phyloP scores from a whole-genome alignment of 2,797 vertebrate species.

The Adelosebastes latens region DNA sequence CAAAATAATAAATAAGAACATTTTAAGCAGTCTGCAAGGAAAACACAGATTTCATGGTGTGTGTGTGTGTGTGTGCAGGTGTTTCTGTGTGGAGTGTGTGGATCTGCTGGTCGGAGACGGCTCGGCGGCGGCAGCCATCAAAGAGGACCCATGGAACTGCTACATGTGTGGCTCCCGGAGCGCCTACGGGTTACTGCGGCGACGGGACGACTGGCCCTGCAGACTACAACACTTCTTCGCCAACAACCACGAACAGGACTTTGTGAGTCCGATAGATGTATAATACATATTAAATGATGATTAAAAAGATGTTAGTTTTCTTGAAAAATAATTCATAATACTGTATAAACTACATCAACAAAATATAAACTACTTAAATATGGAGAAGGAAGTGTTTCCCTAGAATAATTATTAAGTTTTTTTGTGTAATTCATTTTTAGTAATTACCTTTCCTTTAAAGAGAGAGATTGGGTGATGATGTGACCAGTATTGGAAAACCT shows the following conservation, averaged over 20 bases:
- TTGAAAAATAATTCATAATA: too few relatives aligned
- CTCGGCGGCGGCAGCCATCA: slow-evolving; percentile 85
- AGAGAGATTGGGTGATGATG: not conserved
- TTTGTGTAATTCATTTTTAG: too few relatives aligned
- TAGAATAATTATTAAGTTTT: not conserved
- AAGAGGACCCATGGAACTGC: slow-evolving; percentile 96
- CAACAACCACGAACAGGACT: slow-evolving; percentile 92
- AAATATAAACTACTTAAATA: too few relatives aligned
- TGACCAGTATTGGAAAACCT: not conserved
- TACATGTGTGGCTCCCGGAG: slow-evolving; percentile 91
- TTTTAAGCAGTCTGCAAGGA: not conserved
- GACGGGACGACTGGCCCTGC: slow-evolving; percentile 92
- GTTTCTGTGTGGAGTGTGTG: slow-evolving; percentile 96
- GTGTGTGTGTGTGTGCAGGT: slow-evolving; percentile 75
- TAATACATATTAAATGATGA: not conserved
- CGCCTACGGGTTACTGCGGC: slow-evolving; percentile 85
- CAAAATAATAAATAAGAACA: not conserved
- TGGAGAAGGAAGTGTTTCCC: not conserved
- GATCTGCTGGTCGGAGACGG: slow-evolving; percentile 91
- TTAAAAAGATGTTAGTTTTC: too few relatives aligned
- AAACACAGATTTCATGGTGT: not conserved
- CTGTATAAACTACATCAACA: too few relatives aligned
- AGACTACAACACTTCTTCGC: slow-evolving; percentile 94
- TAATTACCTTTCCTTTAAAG: not conserved
- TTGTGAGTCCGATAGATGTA: slow-evolving; percentile 77